phyloP scores from a whole-genome alignment of 2,113 vertebrate species.

The Ptyas mucosa region DNA sequence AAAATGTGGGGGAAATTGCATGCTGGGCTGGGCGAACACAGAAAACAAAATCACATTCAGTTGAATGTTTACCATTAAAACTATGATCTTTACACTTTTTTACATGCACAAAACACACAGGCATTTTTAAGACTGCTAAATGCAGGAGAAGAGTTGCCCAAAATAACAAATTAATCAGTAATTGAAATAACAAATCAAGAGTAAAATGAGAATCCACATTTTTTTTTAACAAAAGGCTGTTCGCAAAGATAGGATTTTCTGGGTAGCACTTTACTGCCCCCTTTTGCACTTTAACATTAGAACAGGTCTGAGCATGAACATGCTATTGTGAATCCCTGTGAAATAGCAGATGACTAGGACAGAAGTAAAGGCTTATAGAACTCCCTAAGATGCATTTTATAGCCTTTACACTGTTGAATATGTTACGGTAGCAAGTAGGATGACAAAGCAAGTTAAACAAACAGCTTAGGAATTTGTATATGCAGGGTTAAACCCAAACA shows the following conservation, averaged over 20 bases:
- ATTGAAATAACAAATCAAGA: conserved; percentile 20
- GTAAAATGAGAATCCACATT: conserved; percentile 37
- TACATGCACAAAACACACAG: background rate
- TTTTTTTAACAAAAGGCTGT: conserved; percentile 35
- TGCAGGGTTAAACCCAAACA: conserved; percentile 43
- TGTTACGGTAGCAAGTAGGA: conserved; percentile 9
- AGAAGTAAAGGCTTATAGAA: conserved; percentile 12
- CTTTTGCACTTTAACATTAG: conserved; percentile 77
- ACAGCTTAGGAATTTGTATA: conserved; percentile 42
- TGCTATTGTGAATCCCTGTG: conserved; percentile 38
- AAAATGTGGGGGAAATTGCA: conserved; percentile 33
- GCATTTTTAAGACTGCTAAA: conserved; percentile 11
- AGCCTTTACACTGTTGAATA: conserved; percentile 39
- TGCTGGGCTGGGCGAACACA: conserved; percentile 28
- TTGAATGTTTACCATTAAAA: background rate
- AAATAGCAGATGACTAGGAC: background rate
- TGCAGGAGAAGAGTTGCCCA: conserved; percentile 21
- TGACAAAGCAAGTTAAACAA: conserved; percentile 27
- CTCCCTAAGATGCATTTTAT: conserved; percentile 17
- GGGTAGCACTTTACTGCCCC: conserved; percentile 79
- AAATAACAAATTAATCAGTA: conserved; percentile 33
- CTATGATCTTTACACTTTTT: background rate
- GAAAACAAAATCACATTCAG: conserved; percentile 12
- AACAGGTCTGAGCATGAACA: conserved; percentile 59
- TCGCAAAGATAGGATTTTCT: conserved; percentile 48